These are phyloP conservation scores for Pempheris klunzingeri DNA, from an alignment of 2,797 vertebrate genomes.

Conservation along the genomic window DNA sequence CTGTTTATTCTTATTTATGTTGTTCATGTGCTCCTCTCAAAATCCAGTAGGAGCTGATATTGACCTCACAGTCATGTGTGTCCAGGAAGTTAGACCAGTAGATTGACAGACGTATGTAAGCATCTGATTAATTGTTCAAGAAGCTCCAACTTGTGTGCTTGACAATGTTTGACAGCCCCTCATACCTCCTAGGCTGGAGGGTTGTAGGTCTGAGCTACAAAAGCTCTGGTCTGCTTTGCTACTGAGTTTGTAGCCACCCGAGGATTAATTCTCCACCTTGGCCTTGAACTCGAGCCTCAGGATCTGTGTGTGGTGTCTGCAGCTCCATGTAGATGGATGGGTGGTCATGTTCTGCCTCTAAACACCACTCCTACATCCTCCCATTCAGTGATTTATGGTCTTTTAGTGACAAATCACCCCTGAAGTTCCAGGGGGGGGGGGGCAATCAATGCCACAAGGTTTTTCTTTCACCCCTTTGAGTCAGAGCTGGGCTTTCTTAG, in stretches of 20 bases:
- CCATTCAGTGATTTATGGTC: constrained; percentile 80
- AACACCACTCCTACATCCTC: constrained; percentile 43
- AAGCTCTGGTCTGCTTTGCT: background rate
- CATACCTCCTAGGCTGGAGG: background rate
- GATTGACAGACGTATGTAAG: background rate
- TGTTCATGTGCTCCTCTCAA: background rate
- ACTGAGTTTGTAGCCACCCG: background rate
- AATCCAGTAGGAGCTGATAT: background rate
- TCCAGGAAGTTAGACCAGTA: background rate
- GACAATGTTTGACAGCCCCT: background rate
- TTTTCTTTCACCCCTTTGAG: constrained; percentile 29
- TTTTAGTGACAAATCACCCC: constrained; percentile 81
- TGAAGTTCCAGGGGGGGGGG: constrained; percentile 46
- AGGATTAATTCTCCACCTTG: constrained; percentile 4
- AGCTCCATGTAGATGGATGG: constrained; percentile 57
- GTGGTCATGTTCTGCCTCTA: constrained; percentile 56
- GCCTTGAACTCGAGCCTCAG: constrained; percentile 41
- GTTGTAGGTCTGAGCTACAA: background rate
- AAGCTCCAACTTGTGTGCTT: background rate
- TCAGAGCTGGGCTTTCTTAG: constrained; percentile 13
- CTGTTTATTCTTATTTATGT: too few species aligned
- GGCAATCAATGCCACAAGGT: constrained; percentile 57
- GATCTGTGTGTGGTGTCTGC: constrained; percentile 30
- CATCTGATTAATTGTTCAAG: background rate
- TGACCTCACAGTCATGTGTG: background rate